Evolutionary conservation across 2,888 invertebrate species (phyloP).

Genomic region (Acheta domesticus): DNA sequence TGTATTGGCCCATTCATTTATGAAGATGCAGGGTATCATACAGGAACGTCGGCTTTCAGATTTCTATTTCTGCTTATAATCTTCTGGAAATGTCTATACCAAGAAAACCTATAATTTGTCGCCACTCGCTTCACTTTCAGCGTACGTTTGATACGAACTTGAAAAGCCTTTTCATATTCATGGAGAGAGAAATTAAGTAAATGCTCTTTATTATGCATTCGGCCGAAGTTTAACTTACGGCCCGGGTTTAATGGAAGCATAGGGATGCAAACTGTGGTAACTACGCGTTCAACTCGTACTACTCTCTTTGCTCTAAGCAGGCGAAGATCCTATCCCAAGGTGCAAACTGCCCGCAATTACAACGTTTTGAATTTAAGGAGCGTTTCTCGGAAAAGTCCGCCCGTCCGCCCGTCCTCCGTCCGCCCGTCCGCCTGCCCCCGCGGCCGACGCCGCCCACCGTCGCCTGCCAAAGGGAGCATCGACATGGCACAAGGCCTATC

Average conservation of each 20-base stretch:
- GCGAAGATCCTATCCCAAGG: background rate
- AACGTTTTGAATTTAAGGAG: constrained; percentile 10
- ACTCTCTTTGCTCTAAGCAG: background rate
- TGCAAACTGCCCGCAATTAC: background rate
- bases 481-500: too few relatives aligned
- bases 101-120: background rate
- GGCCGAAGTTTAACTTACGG: background rate
- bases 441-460: background rate
- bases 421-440: background rate
- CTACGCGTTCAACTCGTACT: background rate
- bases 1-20: too few relatives aligned
- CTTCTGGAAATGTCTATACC: background rate
- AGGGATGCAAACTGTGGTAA: background rate
- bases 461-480: too few relatives aligned
- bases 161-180: background rate
- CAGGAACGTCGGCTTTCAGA: background rate
- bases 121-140: background rate
- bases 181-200: background rate
- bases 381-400: background rate
- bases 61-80: background rate
- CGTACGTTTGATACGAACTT: background rate
- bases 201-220: background rate
- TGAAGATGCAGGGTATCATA: too few relatives aligned
- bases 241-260: background rate
- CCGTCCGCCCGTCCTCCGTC: background rate